Evolutionary conservation across 2,888 invertebrate species (phyloP).

Genomic region (Drosophila histrio): DNA sequence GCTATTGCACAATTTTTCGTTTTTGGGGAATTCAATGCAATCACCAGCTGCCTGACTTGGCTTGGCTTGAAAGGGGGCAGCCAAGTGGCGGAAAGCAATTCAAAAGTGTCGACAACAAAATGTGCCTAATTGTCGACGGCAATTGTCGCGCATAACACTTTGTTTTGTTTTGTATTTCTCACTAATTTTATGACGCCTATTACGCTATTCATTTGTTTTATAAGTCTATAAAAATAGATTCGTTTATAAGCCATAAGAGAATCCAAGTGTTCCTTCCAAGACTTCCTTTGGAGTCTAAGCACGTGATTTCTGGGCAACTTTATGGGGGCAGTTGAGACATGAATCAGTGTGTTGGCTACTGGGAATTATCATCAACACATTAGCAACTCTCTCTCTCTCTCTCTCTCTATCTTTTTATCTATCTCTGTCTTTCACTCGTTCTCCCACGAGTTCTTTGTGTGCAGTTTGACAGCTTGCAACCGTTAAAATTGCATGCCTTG

Average conservation of each 20-base stretch:
- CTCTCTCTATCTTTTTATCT: background rate
- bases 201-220: slow-evolving; percentile 26
- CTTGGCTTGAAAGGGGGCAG: background rate
- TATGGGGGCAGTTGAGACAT: slow-evolving; percentile 29
- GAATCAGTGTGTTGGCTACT: slow-evolving; percentile 38
- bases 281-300: background rate
- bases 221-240: slow-evolving; percentile 4
- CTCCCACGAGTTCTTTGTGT: slow-evolving; percentile 3
- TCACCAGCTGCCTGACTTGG: slow-evolving; percentile 37
- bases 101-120: slow-evolving; percentile 67
- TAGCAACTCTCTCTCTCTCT: slow-evolving; percentile 18
- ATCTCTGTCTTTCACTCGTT: background rate
- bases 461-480: slow-evolving; percentile 56
- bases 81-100: background rate
- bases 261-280: slow-evolving; percentile 7
- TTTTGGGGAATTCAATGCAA: slow-evolving; percentile 64
- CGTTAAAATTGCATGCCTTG: slow-evolving; percentile 75
- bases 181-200: slow-evolving; percentile 66
- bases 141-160: slow-evolving; percentile 75
- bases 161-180: slow-evolving; percentile 52
- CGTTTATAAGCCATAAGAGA: slow-evolving; percentile 4
- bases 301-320: slow-evolving; percentile 30
- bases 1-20: slow-evolving; percentile 71
- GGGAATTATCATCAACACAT: slow-evolving; percentile 54
- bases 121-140: slow-evolving; percentile 72